Base-by-base conservation (phyloP, 2,888 invertebrate species). In the Microdon myrmicae region DNA sequence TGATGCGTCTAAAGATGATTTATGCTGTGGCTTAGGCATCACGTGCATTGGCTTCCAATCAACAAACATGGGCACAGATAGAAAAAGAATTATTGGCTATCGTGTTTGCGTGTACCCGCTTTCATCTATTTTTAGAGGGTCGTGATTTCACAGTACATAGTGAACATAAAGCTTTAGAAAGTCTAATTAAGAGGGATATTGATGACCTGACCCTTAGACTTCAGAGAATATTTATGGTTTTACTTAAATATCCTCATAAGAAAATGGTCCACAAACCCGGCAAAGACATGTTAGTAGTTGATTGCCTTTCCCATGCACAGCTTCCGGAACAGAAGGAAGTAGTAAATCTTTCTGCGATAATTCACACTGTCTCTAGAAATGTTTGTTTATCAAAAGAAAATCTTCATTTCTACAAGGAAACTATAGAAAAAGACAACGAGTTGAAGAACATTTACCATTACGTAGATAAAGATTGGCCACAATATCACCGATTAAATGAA, bases 1-100 rank as follows among this genome's bases (percentile, higher is more conserved):
- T 7, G 73, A 74, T 67, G 66, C 60, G 1, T 69, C 68, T 0
- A 68, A 67, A 12, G 31, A 19, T 44, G 29, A 31, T 12, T 25
- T 20, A 31, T 39, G 16, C 9, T 60, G 59, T 45, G 67, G 70
- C 70, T 14, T 76, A 69, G 67, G 72, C 72, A 6, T 74, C 74
- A n/a, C 49, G 71, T 53, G 70, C 69, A 13, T 49, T 75, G 16
- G 71, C 51, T 14, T 9, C 43, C n/a, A 67, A 68, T 14, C 72
- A 75, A 44, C 47, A 68, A 38, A 72, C 69, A 23, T 75, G 73
- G 60, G 68, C 74, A 4, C 75, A 79, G 68, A 76, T 78, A 4
- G 74, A 78, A 68, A 76, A 77, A 61, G 73, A 78, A 67, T 44
- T 74, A 4, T 54, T 77, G 41, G 74, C 74, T 20, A 70, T 74